phyloP scores from a whole-genome alignment of 2,797 vertebrate genomes.

The Echiichthys vipera region DNA sequence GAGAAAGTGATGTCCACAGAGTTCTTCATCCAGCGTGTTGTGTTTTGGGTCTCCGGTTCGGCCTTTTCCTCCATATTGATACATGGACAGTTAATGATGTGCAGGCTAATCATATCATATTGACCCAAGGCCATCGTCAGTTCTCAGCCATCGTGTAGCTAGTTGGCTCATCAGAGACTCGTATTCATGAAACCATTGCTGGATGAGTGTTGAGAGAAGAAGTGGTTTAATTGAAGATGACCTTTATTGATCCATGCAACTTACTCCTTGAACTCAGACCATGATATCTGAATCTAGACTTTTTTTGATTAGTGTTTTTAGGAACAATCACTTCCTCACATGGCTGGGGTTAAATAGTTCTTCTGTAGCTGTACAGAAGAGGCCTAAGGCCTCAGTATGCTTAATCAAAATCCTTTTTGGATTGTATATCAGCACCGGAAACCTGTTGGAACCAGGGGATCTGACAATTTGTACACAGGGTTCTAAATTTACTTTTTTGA shows the following conservation, averaged over 20 bases:
- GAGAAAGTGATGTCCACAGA: constrained; percentile 16
- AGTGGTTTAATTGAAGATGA: constrained; percentile 19
- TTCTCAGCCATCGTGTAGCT: neutral
- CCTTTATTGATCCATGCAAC: neutral
- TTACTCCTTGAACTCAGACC: neutral
- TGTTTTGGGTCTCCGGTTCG: constrained; percentile 10
- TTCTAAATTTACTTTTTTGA: no score
- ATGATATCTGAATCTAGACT: no score
- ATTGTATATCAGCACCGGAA: neutral
- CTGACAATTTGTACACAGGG: no score
- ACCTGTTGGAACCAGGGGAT: neutral
- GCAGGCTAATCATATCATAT: constrained; percentile 39
- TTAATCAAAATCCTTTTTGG: neutral
- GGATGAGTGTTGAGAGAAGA: neutral
- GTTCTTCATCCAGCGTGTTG: neutral
- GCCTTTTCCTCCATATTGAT: constrained; percentile 11
- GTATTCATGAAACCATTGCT: neutral
- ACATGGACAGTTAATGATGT: constrained; percentile 37
- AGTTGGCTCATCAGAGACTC: constrained; percentile 4
- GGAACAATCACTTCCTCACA: neutral
- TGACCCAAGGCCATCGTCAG: constrained; percentile 19
- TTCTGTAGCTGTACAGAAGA: neutral
- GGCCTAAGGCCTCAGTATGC: neutral
- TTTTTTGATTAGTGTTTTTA: neutral
- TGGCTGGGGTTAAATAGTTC: neutral